phyloP scores from a whole-genome alignment of 2,113 vertebrate genomes.

The Conger conger region DNA sequence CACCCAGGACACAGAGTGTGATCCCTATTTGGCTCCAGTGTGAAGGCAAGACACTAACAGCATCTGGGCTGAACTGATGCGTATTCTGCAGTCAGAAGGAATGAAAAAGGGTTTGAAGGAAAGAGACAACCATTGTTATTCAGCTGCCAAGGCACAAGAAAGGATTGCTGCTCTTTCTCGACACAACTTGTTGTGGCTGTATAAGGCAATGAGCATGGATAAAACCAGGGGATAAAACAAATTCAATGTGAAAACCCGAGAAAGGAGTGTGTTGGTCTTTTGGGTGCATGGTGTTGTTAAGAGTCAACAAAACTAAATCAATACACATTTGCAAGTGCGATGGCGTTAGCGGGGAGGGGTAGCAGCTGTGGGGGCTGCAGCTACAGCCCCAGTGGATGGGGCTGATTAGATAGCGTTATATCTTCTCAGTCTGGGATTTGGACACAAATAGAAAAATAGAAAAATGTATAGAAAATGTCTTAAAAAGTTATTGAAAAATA shows the following conservation, averaged over 20 bases:
- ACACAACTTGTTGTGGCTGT: not conserved
- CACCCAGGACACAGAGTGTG: too few relatives aligned
- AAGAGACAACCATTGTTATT: not conserved
- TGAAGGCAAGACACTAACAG: too few relatives aligned
- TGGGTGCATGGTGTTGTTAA: constrained; percentile 39
- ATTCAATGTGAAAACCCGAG: constrained; percentile 19
- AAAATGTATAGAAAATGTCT: too few relatives aligned
- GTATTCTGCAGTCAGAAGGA: too few relatives aligned
- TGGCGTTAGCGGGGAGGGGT: not conserved
- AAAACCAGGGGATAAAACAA: constrained; percentile 17
- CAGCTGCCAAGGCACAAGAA: not conserved
- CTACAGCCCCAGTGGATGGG: not conserved
- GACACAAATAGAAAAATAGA: not conserved
- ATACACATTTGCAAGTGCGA: constrained; percentile 49
- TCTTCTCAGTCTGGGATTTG: not conserved
- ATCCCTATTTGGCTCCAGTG: too few relatives aligned
- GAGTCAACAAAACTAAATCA: constrained; percentile 48
- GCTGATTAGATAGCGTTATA: not conserved
- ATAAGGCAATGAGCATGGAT: not conserved
- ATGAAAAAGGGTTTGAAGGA: not conserved
- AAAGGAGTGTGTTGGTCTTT: constrained; percentile 35
- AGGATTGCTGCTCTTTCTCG: not conserved
- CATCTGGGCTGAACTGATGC: too few relatives aligned
- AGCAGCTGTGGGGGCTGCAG: not conserved
- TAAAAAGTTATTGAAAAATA: not conserved